Percentiles rank a stretch among this genome's conserved stretches.
Conservation (phyloP, 2,113 vertebrate genomes). For the Podilymbus podiceps region DNA sequence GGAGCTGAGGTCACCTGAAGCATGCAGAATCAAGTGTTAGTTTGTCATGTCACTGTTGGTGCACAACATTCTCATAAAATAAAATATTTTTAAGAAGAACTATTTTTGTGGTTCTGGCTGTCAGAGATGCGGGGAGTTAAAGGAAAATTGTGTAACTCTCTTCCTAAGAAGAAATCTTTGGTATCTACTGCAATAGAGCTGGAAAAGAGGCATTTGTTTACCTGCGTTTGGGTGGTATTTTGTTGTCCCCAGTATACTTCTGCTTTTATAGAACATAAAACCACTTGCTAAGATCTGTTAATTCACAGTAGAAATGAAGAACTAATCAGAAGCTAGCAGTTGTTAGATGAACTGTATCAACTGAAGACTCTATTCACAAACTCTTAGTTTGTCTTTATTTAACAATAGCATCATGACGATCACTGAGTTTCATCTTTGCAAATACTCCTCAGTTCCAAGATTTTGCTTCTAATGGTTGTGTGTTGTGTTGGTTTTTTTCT, state of each 20-base stretch:
- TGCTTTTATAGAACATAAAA: background rate
- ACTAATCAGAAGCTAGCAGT: background rate
- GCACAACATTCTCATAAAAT: constrained; percentile 34
- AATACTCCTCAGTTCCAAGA: background rate
- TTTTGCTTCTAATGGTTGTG: background rate
- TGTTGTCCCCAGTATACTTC: background rate
- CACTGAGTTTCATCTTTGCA: background rate
- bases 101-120: constrained; percentile 19
- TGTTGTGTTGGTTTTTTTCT: background rate
- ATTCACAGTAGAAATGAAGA: background rate
- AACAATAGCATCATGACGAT: background rate
- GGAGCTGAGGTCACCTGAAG: constrained; percentile 10
- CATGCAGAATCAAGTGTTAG: background rate
- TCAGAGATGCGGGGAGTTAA: background rate
- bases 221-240: background rate
- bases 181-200: background rate
- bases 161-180: background rate
- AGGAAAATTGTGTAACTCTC: background rate
- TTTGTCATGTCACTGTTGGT: background rate
- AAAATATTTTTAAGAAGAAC: constrained; percentile 3
- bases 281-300: background rate
- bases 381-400: background rate
- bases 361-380: background rate
- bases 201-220: background rate
- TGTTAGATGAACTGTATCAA: background rate